These are phyloP conservation scores for Chalcosyrphus nemorum DNA, from an alignment of 2,888 invertebrate genomes.

Conservation along the genomic window DNA sequence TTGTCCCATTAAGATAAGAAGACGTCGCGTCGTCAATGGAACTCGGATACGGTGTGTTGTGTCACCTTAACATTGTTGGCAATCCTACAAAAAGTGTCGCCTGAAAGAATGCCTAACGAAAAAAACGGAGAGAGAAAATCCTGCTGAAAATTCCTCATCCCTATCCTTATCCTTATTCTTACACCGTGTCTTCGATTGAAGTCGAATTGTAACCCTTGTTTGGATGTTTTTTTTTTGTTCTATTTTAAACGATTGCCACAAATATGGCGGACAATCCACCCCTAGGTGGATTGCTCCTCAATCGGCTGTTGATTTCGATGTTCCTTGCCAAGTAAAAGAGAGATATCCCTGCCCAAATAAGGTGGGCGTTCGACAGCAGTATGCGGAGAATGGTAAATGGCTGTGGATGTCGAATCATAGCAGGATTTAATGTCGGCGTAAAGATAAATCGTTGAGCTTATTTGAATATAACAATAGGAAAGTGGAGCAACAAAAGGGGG, in stretches of 20 bases:
- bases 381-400: neutral
- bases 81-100: conserved; percentile 41
- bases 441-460: conserved; percentile 72
- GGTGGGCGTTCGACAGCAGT: too few species aligned
- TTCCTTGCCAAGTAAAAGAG: neutral
- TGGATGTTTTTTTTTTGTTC: too few species aligned
- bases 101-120: conserved; percentile 55
- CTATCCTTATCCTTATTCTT: too few species aligned
- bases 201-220: conserved; percentile 63
- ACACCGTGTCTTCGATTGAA: conserved; percentile 45
- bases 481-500: too few species aligned
- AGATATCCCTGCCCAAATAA: conserved; percentile 13
- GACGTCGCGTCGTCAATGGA: conserved; percentile 55
- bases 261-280: conserved; percentile 34
- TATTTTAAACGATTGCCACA: conserved; percentile 66
- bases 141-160: conserved; percentile 35
- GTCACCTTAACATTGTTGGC: conserved; percentile 53
- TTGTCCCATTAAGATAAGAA: conserved; percentile 70
- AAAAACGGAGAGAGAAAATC: conserved; percentile 10
- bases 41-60: conserved; percentile 32
- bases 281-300: neutral
- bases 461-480: conserved; percentile 68
- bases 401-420: conserved; percentile 27
- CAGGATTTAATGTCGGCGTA: conserved; percentile 59
- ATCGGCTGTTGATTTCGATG: conserved; percentile 13